phyloP scores from a whole-genome alignment of 2,888 invertebrate genomes.

The Osmoderma eremita region DNA sequence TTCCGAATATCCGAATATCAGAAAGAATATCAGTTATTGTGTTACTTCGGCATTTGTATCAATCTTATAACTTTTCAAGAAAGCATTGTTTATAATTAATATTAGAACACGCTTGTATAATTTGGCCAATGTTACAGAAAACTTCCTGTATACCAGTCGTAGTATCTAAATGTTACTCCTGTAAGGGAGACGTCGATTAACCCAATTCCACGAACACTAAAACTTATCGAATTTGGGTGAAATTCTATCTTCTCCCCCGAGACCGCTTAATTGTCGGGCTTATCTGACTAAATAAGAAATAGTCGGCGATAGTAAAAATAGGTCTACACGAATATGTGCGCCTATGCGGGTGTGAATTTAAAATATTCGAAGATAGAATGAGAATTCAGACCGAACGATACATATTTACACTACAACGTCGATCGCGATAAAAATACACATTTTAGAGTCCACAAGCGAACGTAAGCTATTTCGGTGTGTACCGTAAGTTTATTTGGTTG shows the following conservation, averaged over 20 bases:
- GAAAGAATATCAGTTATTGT: too few relatives aligned
- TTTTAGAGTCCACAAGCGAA: slow-evolving; percentile 3
- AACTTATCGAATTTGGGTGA: slow-evolving; percentile 13
- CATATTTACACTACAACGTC: not conserved
- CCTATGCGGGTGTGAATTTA: slow-evolving; percentile 9
- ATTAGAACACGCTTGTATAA: too few relatives aligned
- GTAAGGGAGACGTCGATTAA: not conserved
- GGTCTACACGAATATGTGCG: not conserved
- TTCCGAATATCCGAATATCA: too few relatives aligned
- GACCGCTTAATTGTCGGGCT: not conserved
- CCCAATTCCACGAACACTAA: slow-evolving; percentile 14
- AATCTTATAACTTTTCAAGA: too few relatives aligned
- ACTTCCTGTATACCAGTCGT: too few relatives aligned
- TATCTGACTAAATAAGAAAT: slow-evolving; percentile 4
- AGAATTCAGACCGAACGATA: too few relatives aligned
- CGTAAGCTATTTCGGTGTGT: not conserved
- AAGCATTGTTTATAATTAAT: too few relatives aligned
- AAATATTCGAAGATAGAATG: not conserved
- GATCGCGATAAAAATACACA: slow-evolving; percentile 6
- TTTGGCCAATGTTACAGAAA: too few relatives aligned
- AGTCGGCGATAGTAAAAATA: slow-evolving; percentile 8
- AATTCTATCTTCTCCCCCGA: slow-evolving; percentile 11
- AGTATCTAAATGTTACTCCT: too few relatives aligned
- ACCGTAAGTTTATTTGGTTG: slow-evolving; percentile 4
- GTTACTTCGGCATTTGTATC: too few relatives aligned